Percentiles rank a stretch among this genome's conserved stretches.
These are phyloP conservation scores for Catostomus latipinnis DNA, from an alignment of 2,797 vertebrate genomes.

Conservation along the genomic window DNA sequence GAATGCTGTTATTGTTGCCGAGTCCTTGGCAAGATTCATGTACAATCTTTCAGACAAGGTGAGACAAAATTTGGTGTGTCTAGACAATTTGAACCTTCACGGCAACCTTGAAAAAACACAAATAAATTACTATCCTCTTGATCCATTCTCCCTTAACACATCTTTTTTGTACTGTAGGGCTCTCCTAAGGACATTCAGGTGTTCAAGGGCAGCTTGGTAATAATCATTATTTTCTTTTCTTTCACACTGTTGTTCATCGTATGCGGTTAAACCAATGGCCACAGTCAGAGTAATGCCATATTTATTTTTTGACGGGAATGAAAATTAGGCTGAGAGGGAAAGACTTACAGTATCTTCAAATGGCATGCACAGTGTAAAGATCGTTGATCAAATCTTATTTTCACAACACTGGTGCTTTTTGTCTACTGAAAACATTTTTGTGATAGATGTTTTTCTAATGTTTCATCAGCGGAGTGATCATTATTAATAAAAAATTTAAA, in stretches of 20 bases:
- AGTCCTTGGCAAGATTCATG: slow-evolving; percentile 78
- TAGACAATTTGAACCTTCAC: background rate
- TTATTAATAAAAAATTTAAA: no score
- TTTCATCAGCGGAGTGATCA: no score
- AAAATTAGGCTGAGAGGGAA: no score
- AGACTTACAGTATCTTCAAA: no score
- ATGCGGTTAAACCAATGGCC: no score
- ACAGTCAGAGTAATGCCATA: no score
- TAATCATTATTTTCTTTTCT: background rate
- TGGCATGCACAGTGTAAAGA: no score
- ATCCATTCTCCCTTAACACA: background rate
- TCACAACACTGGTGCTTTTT: no score
- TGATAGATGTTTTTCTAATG: no score
- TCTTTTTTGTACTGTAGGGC: slow-evolving; percentile 67
- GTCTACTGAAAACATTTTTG: no score
- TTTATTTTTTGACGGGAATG: no score
- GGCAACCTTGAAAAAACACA: slow-evolving; percentile 13
- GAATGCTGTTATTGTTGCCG: slow-evolving; percentile 78
- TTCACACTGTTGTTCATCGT: slow-evolving; percentile 26
- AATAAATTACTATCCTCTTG: background rate
- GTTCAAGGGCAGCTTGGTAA: slow-evolving; percentile 81
- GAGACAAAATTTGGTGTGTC: background rate
- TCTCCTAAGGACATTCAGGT: slow-evolving; percentile 78
- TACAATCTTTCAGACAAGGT: slow-evolving; percentile 83
- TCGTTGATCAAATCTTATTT: no score